Evolutionary conservation across 2,888 invertebrate species (phyloP).

Genomic region (Napeogenes sylphis): DNA sequence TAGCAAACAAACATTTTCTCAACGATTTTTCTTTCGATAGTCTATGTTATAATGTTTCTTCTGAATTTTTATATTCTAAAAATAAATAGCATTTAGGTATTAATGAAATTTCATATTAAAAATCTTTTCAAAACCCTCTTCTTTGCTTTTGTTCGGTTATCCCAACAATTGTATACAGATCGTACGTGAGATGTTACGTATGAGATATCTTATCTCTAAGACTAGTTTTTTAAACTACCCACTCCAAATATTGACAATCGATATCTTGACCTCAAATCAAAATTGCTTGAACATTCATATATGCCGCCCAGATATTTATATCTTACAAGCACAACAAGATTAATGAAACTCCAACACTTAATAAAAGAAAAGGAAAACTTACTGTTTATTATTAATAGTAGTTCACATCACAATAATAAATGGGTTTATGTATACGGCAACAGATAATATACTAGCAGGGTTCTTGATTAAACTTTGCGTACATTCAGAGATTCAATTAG

Average conservation of each 20-base stretch:
- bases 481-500: constrained; percentile 69
- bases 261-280: constrained; percentile 46
- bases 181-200: constrained; percentile 67
- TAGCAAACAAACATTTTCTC: not conserved
- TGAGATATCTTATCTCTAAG: constrained; percentile 55
- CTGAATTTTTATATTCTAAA: too few relatives aligned
- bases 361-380: constrained; percentile 20
- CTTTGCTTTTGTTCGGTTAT: constrained; percentile 41
- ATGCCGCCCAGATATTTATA: not conserved
- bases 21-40: too few relatives aligned
- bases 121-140: not conserved
- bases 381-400: constrained; percentile 18
- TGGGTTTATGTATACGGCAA: constrained; percentile 31
- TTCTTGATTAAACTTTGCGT: constrained; percentile 63
- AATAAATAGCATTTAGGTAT: too few relatives aligned
- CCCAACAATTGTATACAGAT: constrained; percentile 66
- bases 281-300: constrained; percentile 31
- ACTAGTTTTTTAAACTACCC: constrained; percentile 57
- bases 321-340: constrained; percentile 9
- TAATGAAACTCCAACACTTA: constrained; percentile 18
- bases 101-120: not conserved
- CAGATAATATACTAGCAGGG: constrained; percentile 34
- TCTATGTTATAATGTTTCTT: too few relatives aligned
- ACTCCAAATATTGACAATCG: constrained; percentile 42
- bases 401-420: constrained; percentile 28